phyloP scores from a whole-genome alignment of 2,888 invertebrate species.

The Philereme transversata region DNA sequence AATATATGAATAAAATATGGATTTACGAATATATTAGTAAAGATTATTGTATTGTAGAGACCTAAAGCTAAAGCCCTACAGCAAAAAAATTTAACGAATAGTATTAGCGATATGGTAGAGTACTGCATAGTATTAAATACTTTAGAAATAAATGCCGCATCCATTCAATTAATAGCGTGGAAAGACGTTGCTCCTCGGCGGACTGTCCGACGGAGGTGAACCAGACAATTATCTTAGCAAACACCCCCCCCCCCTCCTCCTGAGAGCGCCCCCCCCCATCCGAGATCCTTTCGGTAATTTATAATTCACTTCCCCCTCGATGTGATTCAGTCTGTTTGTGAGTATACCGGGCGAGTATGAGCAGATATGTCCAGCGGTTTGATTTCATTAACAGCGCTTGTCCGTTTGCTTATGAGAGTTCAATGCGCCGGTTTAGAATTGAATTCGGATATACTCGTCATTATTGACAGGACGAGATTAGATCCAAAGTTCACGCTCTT shows the following conservation, averaged over 20 bases:
- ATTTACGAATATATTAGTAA: too few relatives aligned
- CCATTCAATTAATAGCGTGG: neutral
- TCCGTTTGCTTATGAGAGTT: neutral
- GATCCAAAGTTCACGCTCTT: too few relatives aligned
- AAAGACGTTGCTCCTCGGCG: conserved; percentile 1
- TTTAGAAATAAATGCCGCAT: neutral
- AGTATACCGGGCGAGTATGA: neutral
- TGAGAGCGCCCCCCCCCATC: neutral
- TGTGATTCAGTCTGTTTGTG: conserved; percentile 25
- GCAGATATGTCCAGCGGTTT: neutral
- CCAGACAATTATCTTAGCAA: conserved; percentile 41
- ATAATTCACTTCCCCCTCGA: conserved; percentile 32
- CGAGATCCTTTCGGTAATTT: conserved; percentile 36
- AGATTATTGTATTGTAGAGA: too few relatives aligned
- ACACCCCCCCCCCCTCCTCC: conserved; percentile 20
- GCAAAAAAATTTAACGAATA: too few relatives aligned
- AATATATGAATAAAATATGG: too few relatives aligned
- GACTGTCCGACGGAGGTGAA: conserved; percentile 26
- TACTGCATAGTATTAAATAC: too few relatives aligned
- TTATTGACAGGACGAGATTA: too few relatives aligned
- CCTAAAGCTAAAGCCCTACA: too few relatives aligned
- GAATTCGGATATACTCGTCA: too few relatives aligned
- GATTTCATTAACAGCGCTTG: neutral
- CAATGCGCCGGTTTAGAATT: neutral
- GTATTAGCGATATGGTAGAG: too few relatives aligned